Base-by-base conservation (phyloP, 2,113 vertebrate genomes). In the Nannobrachium achirus region DNA sequence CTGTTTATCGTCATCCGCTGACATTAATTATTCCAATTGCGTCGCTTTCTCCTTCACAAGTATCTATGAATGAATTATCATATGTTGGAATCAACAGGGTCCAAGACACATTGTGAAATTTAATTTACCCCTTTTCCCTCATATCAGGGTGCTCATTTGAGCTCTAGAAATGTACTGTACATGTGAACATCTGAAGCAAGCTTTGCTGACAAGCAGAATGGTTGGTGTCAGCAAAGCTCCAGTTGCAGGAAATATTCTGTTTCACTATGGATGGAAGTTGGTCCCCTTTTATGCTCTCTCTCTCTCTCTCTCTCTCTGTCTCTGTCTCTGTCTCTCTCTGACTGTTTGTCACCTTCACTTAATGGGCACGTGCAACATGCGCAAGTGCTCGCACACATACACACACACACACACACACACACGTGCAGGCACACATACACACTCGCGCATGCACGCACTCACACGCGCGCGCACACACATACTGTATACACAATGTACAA, bases 241-340 rank as follows among this genome's bases (percentile, higher is more conserved):
- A 1, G 25, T 33, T 33, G 25, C 25, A 33, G 25, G 25, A 33
- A 33, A 33, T 4, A 33, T 33, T 59, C 20, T 45, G 11, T 48
- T 65, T 49, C 14, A 15, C 4, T 8, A 3, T 9, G 57, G 25
- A 69, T 69, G 41, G 33, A 67, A 76, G 38, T 61, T 71, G 66
- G 67, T 63, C 10, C 1, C 39, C 55, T 14, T n/a, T 19, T n/a
- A 42, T 14, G 15, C 8, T 9, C 8, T 3, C 40, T 10, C 7
- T 18, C 38, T 25, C 9, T 42, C 38, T 42, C 25, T 38, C 20
- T 56, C 9, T 33, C 53, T 52, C 50, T 18, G 16, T 38, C 8
- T 19, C 52, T 25, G 1, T 6, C 52, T 55, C 3, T 20, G 8
- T 11, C 52, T 55, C 16, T 18, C 51, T 3, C 51, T 53, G 3